Evolutionary conservation across 2,113 vertebrate species (phyloP), one percentile per base, ranked within the genome.

Genomic region (Triplophysa tibetana): DNA sequence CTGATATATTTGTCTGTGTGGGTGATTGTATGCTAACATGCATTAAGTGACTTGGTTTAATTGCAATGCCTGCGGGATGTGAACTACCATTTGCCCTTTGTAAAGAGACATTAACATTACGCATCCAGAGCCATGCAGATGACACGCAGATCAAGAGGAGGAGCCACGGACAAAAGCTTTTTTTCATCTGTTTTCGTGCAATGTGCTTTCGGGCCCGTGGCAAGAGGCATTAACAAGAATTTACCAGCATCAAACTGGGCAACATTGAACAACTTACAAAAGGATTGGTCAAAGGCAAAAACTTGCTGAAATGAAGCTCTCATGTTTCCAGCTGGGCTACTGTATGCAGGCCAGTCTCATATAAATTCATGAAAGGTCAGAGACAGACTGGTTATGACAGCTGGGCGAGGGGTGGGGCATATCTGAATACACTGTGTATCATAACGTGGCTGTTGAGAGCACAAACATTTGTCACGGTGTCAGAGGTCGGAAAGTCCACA

Each of bases 201-300:
- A 70, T 80, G 72, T 73, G 70, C 79, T 84, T 29, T 77, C 80
- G 52, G 81, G 82, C 92, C 91, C 81, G 23, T 83, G 85, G 90
- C 89, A 78, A 74, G 78, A 89, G 83, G 83, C 78, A 82, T 89
- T 88, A 85, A 79, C 80, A 87, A 85, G 85, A 91, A 90, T 87
- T 77, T 79, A 84, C 85, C 82, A 78, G 88, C 84, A 14, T 80
- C 82, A 89, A 86, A 91, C 91, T 62, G 69, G 81, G 64, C 82
- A 81, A 87, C 84, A 88, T 81, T 89, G 86, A 87, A 81, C 48
- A 45, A 74, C 67, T 75, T 78, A 62, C 85, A 81, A 77, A 79
- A 45, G n/a, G 85, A 88, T 88, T 45, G 84, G 64, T 77, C 84
- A 88, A 64, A 87, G 88, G 85, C 86, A 89, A 84, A 89, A 83